Conservation (phyloP, 2,888 invertebrate species). For the Melinaea menophilus region DNA sequence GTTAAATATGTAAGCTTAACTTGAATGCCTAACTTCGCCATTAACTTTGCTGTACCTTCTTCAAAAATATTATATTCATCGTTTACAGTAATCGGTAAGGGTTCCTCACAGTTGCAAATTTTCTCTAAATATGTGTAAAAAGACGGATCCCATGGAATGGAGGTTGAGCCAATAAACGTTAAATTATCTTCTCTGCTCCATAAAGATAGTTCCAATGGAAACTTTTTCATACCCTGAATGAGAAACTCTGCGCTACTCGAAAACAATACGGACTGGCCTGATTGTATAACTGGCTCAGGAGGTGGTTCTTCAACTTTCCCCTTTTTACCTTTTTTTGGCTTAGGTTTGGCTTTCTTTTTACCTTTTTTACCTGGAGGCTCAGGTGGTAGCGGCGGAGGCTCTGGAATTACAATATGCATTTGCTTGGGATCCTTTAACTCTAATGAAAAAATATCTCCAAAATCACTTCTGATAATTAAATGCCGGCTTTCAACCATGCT, state of each 20-base stretch:
- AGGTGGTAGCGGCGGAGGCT: constrained; percentile 64
- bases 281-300: constrained; percentile 63
- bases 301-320: constrained; percentile 52
- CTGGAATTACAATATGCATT: constrained; percentile 67
- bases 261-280: constrained; percentile 68
- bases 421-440: constrained; percentile 69
- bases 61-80: constrained; percentile 70
- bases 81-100: constrained; percentile 49
- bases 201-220: constrained; percentile 57
- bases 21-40: constrained; percentile 64
- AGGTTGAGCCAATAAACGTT: constrained; percentile 53
- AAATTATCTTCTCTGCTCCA: constrained; percentile 68
- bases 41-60: constrained; percentile 61
- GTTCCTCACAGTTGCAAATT: constrained; percentile 45
- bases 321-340: constrained; percentile 50
- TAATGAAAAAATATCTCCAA: constrained; percentile 66
- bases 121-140: constrained; percentile 54
- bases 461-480: constrained; percentile 62
- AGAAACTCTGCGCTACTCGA: constrained; percentile 62
- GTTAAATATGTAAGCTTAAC: constrained; percentile 58
- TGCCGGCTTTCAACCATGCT: constrained; percentile 54
- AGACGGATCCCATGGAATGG: constrained; percentile 61
- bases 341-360: constrained; percentile 37
- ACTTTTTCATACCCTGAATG: constrained; percentile 60
- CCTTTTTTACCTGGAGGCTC: constrained; percentile 56